phyloP scores from a whole-genome alignment of 2,888 invertebrate genomes.

The Spilarctia lutea region DNA sequence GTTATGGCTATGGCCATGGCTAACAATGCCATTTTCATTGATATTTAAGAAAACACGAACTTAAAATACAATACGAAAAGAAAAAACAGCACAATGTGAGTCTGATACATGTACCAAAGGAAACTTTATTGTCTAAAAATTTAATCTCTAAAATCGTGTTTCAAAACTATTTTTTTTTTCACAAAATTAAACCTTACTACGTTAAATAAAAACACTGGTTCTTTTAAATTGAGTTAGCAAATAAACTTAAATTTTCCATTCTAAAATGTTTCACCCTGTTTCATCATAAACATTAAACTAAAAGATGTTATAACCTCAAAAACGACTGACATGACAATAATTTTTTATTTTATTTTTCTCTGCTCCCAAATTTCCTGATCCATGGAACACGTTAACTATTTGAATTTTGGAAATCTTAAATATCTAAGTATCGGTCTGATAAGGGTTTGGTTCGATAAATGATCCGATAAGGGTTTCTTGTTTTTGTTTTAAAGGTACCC shows the following conservation, averaged over 20 bases:
- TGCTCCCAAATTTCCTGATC: not conserved
- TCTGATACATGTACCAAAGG: no score
- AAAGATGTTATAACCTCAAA: not conserved
- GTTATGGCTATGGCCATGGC: no score
- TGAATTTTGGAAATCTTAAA: no score
- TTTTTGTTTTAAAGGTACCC: not conserved
- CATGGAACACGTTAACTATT: not conserved
- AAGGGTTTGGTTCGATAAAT: not conserved
- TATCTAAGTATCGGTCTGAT: no score
- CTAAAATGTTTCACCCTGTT: no score
- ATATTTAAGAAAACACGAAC: slow-evolving; percentile 10
- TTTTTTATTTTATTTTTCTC: not conserved
- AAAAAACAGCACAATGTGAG: slow-evolving; percentile 24
- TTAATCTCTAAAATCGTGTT: no score
- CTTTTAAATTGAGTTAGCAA: not conserved
- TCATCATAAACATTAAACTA: not conserved
- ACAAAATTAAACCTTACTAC: no score
- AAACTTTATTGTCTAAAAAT: no score
- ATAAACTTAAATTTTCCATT: not conserved
- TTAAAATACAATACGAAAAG: slow-evolving; percentile 58
- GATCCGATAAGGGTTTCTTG: not conserved
- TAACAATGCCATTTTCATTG: not conserved
- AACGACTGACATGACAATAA: not conserved
- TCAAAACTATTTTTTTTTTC: no score
- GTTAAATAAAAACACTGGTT: not conserved